A percentile compares a stretch with the other conserved stretches of the same genome.
These are phyloP conservation scores for Idaea biselata DNA, from an alignment of 2,888 invertebrate species.

Conservation along the genomic window DNA sequence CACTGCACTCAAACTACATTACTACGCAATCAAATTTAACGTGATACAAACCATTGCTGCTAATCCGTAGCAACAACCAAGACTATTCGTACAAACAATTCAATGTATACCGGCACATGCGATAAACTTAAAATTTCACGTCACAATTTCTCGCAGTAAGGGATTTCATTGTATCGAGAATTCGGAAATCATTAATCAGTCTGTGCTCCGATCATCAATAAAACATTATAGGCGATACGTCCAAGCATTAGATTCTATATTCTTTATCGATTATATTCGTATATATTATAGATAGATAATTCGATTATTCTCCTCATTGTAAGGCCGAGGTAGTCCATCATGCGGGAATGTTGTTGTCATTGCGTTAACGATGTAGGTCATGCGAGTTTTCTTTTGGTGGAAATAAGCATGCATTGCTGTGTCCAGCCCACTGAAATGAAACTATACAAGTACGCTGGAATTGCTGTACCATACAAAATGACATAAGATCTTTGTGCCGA, in stretches of 20 bases:
- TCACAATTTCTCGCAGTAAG: constrained; percentile 42
- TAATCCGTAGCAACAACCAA: background rate
- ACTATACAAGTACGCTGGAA: no score
- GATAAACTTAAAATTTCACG: constrained; percentile 29
- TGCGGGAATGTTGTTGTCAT: background rate
- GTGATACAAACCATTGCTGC: constrained; percentile 33
- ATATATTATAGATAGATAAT: constrained; percentile 7
- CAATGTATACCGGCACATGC: constrained; percentile 34
- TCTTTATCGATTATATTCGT: constrained; percentile 42
- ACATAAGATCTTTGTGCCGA: no score
- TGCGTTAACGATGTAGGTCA: background rate
- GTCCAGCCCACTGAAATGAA: no score
- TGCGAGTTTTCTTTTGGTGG: constrained; percentile 10
- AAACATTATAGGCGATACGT: constrained; percentile 73
- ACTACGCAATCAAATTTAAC: constrained; percentile 7
- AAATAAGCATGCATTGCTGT: constrained; percentile 3
- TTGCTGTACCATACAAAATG: no score
- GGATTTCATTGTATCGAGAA: constrained; percentile 68
- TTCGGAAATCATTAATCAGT: constrained; percentile 76
- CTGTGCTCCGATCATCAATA: constrained; percentile 78
- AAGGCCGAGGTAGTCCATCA: background rate
- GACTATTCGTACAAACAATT: constrained; percentile 19
- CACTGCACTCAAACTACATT: constrained; percentile 30
- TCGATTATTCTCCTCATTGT: constrained; percentile 4
- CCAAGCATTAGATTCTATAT: constrained; percentile 75